phyloP scores from a whole-genome alignment of 2,113 vertebrate species.

The Orcinus orca region DNA sequence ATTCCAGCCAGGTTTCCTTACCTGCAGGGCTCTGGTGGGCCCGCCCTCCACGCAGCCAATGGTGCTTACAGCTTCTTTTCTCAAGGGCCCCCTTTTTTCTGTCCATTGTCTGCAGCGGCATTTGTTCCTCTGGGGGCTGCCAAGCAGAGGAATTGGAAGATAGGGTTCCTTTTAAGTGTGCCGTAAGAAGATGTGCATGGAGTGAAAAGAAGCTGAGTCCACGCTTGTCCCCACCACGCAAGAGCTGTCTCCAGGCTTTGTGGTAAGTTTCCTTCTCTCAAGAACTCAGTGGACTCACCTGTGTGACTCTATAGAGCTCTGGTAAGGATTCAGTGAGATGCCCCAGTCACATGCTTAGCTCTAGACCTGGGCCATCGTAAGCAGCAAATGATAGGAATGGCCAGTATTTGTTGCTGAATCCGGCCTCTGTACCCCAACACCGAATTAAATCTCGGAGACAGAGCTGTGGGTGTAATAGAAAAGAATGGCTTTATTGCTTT shows the following conservation, averaged over 20 bases:
- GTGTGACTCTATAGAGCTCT: not conserved
- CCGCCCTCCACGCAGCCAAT: rapidly evolving
- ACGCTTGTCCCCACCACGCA: rapidly evolving
- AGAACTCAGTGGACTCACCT: not conserved
- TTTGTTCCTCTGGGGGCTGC: not conserved
- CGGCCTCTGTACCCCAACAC: not conserved
- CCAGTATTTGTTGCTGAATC: not conserved
- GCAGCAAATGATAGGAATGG: not conserved
- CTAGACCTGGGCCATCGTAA: not conserved
- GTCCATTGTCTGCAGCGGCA: not conserved
- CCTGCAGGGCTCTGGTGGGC: not conserved
- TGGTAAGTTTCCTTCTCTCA: rapidly evolving
- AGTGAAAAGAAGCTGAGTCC: not conserved
- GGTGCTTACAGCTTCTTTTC: not conserved
- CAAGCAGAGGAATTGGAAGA: not conserved
- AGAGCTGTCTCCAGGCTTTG: too few relatives aligned
- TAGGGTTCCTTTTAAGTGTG: not conserved
- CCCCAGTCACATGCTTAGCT: too few relatives aligned
- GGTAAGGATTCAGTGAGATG: not conserved
- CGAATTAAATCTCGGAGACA: not conserved
- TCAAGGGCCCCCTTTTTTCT: not conserved
- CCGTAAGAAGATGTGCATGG: not conserved
- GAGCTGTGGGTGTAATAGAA: not conserved
- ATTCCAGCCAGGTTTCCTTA: not conserved
- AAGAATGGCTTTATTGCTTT: not conserved